Percentiles rank a stretch among this genome's conserved stretches.
These are phyloP conservation scores for Eupithecia vulgata DNA, from an alignment of 2,888 invertebrate species.

Conservation along the genomic window DNA sequence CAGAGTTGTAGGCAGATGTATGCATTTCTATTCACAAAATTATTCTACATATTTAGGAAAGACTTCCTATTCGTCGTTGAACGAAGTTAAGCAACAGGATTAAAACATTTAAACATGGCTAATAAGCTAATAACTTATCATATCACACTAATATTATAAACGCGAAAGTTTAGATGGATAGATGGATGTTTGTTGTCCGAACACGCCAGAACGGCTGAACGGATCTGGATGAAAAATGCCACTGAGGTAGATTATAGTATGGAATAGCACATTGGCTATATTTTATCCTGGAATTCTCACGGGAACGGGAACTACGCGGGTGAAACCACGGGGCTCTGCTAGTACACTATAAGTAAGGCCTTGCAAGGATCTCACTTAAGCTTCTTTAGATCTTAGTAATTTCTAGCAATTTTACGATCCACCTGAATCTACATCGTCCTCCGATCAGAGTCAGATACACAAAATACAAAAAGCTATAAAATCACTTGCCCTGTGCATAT, in stretches of 20 bases:
- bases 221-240: too few species aligned
- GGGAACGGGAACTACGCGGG: too few species aligned
- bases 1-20: neutral
- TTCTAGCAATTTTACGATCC: neutral
- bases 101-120: neutral
- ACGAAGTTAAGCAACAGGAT: neutral
- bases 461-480: conserved; percentile 39
- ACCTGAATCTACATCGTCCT: conserved; percentile 7
- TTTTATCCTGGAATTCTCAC: too few species aligned
- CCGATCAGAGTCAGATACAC: conserved; percentile 24
- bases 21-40: neutral
- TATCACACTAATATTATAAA: too few species aligned
- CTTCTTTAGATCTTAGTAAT: neutral
- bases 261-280: too few species aligned
- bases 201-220: too few species aligned
- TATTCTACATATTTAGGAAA: neutral
- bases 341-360: too few species aligned
- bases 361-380: neutral
- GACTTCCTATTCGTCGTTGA: neutral
- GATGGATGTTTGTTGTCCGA: too few species aligned
- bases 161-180: too few species aligned
- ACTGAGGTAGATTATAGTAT: too few species aligned
- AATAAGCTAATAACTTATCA: too few species aligned
- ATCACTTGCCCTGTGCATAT: conserved; percentile 47
- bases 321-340: too few species aligned